A percentile compares a stretch with the other conserved stretches of the same genome.
phyloP scores from a whole-genome alignment of 2,113 vertebrate genomes.

The Irena cyanogastra region DNA sequence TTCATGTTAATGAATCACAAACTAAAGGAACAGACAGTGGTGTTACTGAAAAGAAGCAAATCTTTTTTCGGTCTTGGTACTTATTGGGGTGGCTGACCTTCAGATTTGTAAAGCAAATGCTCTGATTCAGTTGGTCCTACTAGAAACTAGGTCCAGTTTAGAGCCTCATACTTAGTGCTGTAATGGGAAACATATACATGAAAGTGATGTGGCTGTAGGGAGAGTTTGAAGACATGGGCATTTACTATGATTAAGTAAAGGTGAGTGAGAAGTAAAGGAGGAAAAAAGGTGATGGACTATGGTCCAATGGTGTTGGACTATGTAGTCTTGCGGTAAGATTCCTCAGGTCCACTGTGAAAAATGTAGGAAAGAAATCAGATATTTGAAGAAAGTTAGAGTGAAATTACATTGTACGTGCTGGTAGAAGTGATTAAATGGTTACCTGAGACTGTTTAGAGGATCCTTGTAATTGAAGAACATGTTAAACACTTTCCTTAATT shows the following conservation, averaged over 20 bases:
- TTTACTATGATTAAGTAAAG: neutral
- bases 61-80: neutral
- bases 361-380: neutral
- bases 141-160: neutral
- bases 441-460: neutral
- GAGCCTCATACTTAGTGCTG: neutral
- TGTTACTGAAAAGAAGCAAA: neutral
- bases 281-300: neutral
- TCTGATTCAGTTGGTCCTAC: neutral
- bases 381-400: neutral
- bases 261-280: neutral
- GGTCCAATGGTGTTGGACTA: neutral
- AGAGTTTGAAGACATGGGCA: neutral
- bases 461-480: neutral
- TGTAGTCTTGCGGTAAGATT: neutral
- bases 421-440: neutral
- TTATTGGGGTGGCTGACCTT: neutral
- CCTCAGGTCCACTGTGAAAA: neutral
- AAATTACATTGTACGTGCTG: neutral
- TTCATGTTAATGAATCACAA: neutral
- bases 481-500: neutral
- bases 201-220: neutral
- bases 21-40: neutral
- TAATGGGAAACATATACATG: neutral
- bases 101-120: neutral